Evolutionary conservation across 1,140 invertebrate species (phyloP), one percentile per base, ranked within the genome.

Genomic region (Tetramorium alpestre): DNA sequence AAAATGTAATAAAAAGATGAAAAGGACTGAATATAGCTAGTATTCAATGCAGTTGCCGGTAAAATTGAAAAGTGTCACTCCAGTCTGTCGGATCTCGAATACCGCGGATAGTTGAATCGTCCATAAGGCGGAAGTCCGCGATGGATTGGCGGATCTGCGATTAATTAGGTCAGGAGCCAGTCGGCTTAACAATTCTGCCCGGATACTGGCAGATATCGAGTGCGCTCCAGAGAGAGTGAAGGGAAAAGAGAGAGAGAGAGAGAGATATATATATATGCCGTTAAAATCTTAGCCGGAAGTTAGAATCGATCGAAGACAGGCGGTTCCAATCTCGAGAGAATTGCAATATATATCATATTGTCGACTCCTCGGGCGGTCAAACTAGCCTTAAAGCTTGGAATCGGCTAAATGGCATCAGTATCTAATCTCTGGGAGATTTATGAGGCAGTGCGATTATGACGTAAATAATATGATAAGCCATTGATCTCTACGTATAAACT

Each of bases 121-220:
- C 6, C 7, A 60, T 60, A 54, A 44, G 64, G 56, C 49, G 60
- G 58, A 84, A 80, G 44, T 88, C 47, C 44, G 28, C 25, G 62
- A 64, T 65, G 54, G 44, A 88, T 77, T 77, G 49, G 18, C 56
- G 64, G 89, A 90, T 88, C 75, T 85, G 25, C 60, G 47, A 90
- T 90, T 90, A 90, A 90, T 90, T 90, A 64, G 89, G 89, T 90
- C 89, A 90, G 81, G 64, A 90, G 62, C 44, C 70, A 73, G 75
- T 88, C 80, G 78, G 89, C 80, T 89, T 89, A 90, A 90, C 89
- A 88, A 88, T 90, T 81, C 86, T 54, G 54, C 41, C 49, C 58
- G 64, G 75, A 90, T 44, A 33, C 60, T 65, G 85, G 49, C 62
- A 89, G 88, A 89, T 87, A 87, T 89, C 22, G 78, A 85, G 81